These are phyloP conservation scores for Aspidapion aeneum DNA, from an alignment of 2,888 invertebrate genomes.

Conservation along the genomic window DNA sequence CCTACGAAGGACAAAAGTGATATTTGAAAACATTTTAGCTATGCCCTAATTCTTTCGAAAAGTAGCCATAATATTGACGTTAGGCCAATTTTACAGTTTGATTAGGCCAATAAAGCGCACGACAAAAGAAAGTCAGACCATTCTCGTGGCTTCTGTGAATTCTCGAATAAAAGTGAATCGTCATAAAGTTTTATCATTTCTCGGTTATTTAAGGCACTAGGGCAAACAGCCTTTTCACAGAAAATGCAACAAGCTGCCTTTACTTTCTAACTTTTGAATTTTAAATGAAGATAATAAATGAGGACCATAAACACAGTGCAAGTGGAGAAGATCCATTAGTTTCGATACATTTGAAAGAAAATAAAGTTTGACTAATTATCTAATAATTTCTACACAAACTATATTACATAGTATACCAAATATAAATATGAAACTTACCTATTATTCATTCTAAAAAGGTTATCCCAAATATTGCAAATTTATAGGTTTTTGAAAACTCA, in stretches of 20 bases:
- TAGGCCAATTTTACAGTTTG: constrained; percentile 23
- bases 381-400: too few relatives aligned
- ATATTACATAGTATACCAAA: too few relatives aligned
- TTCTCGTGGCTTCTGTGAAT: constrained; percentile 34
- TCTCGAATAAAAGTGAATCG: constrained; percentile 20
- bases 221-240: constrained; percentile 9
- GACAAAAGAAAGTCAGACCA: constrained; percentile 21
- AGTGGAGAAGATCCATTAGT: too few relatives aligned
- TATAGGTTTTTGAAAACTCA: too few relatives aligned
- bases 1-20: constrained; percentile 12
- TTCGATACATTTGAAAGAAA: too few relatives aligned
- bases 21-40: constrained; percentile 22
- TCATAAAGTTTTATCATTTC: constrained; percentile 20
- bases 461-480: too few relatives aligned
- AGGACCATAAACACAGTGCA: too few relatives aligned
- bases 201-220: background rate
- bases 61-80: constrained; percentile 9
- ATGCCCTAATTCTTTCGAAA: constrained; percentile 17
- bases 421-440: too few relatives aligned
- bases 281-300: too few relatives aligned
- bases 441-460: too few relatives aligned
- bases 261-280: too few relatives aligned
- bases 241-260: constrained; percentile 3
- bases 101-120: constrained; percentile 20
- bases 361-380: too few relatives aligned